These are phyloP conservation scores for Ellobius talpinus DNA, from an alignment of 2,113 vertebrate species.

Conservation along the genomic window DNA sequence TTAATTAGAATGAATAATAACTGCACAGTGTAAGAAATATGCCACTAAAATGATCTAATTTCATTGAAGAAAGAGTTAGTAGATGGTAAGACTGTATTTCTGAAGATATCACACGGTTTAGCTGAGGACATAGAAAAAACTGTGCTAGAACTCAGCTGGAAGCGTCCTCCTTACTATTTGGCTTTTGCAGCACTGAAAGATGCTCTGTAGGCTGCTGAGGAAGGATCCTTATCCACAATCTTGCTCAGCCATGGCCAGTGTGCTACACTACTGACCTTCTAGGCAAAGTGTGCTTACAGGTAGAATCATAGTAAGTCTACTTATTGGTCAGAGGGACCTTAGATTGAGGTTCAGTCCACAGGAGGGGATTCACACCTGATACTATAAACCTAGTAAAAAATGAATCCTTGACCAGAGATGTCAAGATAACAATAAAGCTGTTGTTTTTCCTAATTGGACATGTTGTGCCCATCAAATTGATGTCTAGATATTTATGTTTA, in stretches of 20 bases:
- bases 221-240: not conserved
- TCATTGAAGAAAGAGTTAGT: not conserved
- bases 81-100: not conserved
- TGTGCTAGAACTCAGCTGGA: not conserved
- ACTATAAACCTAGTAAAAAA: not conserved
- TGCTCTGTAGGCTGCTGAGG: not conserved
- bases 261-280: not conserved
- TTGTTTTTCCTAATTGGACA: not conserved
- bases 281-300: not conserved
- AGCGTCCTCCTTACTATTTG: not conserved
- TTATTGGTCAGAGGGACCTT: not conserved
- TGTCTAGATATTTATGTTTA: not conserved
- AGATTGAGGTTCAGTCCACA: not conserved
- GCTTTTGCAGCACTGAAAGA: not conserved
- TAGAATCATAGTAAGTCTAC: too few relatives aligned
- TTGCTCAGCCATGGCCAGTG: not conserved
- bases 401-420: not conserved
- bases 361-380: too few relatives aligned
- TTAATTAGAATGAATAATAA: constrained; percentile 26
- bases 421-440: not conserved
- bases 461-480: not conserved
- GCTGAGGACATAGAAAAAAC: not conserved
- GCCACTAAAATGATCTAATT: not conserved
- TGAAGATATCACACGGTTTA: not conserved
- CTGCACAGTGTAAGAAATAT: not conserved